Evolutionary conservation across 2,888 invertebrate species (phyloP), one percentile per base, ranked within the genome.

Genomic region (Kryphioiulus occultus): DNA sequence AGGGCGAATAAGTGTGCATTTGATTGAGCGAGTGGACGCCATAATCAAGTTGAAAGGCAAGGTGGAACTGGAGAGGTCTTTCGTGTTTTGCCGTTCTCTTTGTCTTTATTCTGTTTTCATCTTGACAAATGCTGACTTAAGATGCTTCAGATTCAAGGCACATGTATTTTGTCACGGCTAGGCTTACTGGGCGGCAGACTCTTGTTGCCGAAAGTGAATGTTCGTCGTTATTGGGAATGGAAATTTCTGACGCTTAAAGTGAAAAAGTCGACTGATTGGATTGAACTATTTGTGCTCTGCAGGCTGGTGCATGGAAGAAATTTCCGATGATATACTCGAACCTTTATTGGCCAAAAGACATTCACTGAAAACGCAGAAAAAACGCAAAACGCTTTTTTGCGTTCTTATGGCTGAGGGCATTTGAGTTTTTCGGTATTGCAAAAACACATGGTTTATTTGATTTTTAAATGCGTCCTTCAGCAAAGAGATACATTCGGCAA

Each of bases 1-100:
- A 12, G 59, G 59, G 59, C 59, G 59, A 59, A 59, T 59, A 59
- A 59, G 59, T 59, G 59, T 59, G 59, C 59, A 22, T 59, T 59
- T 59, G 22, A 59, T 59, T 59, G 59, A 59, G 59, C 59, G 59
- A 59, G 59, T 59, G 59, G 59, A 59, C 59, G 59, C 59, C 59
- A 59, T 59, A 59, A 59, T 59, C n/a, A 59, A n/a, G 59, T 59
- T 59, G 59, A 59, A 59, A n/a, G 59, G n/a, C 59, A 22, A 22
- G 59, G 5, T 59, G n/a, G 12, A 4, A 22, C 22, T 59, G 59
- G 22, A 59, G 59, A 59, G n/a, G 59, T 22, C 59, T 19, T 53
- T 53, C 19, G 17, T 17, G 53, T 53, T 53, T 15, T 19, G 4
- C 53, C 53, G 19, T 53, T 53, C 22, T 59, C 22, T 22, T 22